These are phyloP conservation scores for Aporophyla nigra DNA, from an alignment of 2,888 invertebrate genomes.

Conservation along the genomic window DNA sequence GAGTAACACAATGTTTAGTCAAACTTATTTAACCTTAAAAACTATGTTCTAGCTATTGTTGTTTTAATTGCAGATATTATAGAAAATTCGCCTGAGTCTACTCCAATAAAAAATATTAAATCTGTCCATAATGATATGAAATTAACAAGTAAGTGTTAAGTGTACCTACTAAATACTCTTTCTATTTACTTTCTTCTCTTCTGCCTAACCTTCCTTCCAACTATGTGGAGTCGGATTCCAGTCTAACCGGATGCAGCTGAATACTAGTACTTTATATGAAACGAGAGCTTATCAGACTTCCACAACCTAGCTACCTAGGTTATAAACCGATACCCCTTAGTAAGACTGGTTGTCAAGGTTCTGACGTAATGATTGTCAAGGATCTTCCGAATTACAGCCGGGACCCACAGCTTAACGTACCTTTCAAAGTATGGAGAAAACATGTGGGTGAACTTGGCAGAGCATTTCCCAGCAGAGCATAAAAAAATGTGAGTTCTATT, in stretches of 20 bases:
- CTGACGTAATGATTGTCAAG: slow-evolving; percentile 10
- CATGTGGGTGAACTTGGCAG: too few species aligned
- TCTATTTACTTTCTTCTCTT: slow-evolving; percentile 11
- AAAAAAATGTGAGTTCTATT: too few species aligned
- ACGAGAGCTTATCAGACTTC: slow-evolving; percentile 12
- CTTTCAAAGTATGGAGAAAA: too few species aligned
- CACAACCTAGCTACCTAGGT: slow-evolving; percentile 13
- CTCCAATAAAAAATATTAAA: slow-evolving; percentile 7
- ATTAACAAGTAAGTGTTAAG: slow-evolving; percentile 13
- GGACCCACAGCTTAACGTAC: too few species aligned
- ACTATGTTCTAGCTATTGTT: slow-evolving; percentile 10
- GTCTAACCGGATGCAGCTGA: too few species aligned
- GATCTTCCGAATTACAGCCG: slow-evolving; percentile 7
- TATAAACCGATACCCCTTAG: slow-evolving; percentile 10
- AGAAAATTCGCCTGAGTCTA: slow-evolving; percentile 17
- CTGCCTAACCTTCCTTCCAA: slow-evolving; percentile 1
- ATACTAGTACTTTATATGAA: neutral
- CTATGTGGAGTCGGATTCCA: too few species aligned
- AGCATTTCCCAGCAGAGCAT: too few species aligned
- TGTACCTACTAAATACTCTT: slow-evolving; percentile 4
- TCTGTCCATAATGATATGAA: slow-evolving; percentile 13
- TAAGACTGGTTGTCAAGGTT: slow-evolving; percentile 16
- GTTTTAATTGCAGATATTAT: slow-evolving; percentile 16
- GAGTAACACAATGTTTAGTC: slow-evolving; percentile 9
- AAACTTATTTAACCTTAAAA: slow-evolving; percentile 8